A percentile compares a stretch with the other conserved stretches of the same genome.
phyloP scores from a whole-genome alignment of 2,113 vertebrate species.

The Callospermophilus lateralis region DNA sequence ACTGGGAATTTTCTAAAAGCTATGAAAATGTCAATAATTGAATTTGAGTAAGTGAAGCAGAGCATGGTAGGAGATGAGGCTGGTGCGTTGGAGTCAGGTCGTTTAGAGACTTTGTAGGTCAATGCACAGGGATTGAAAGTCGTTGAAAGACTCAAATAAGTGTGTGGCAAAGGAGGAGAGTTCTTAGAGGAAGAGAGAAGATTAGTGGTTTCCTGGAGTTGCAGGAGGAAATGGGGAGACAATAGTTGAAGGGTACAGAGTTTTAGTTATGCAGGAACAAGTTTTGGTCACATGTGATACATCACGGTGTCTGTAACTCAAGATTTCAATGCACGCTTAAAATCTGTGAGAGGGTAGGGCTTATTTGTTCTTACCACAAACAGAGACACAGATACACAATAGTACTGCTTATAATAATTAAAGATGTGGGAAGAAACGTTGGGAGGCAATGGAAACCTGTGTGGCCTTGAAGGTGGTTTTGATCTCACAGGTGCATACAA shows the following conservation, averaged over 20 bases:
- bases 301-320: neutral
- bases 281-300: neutral
- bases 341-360: neutral
- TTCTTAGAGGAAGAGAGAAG: neutral
- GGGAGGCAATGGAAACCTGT: neutral
- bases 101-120: neutral
- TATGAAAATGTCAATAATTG: neutral
- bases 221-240: too few relatives aligned
- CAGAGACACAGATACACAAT: neutral
- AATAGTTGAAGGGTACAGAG: neutral
- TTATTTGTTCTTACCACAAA: neutral
- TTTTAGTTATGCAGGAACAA: neutral
- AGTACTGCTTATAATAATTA: neutral
- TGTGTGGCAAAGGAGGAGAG: neutral
- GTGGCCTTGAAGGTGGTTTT: neutral
- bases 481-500: neutral
- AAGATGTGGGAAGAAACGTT: neutral
- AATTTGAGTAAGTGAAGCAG: neutral
- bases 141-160: neutral
- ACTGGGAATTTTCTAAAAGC: neutral
- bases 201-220: neutral
- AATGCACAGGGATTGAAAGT: neutral
- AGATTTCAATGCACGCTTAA: too few relatives aligned
- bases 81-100: neutral
- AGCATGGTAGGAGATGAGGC: neutral